Base-by-base conservation (phyloP, 1,140 invertebrate species). In the Wiebesia pumilae region DNA sequence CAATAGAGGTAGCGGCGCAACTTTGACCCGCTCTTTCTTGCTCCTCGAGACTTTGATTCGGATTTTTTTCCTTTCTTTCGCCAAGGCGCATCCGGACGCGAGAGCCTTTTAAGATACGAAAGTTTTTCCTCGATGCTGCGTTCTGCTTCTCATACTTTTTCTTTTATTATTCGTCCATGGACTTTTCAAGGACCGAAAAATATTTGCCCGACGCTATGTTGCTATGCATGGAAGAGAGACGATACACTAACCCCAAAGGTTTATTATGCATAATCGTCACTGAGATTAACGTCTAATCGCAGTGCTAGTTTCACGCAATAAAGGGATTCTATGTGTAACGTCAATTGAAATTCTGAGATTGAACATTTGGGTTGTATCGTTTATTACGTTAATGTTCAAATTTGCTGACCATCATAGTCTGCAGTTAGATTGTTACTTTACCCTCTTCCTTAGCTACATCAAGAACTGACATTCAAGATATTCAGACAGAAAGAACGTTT, bases 71-170 rank as follows among this genome's bases (percentile, higher is more conserved):
- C 77, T n/a, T 19, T 62, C 62, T 35, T 58, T 19, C 33, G 43
- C 21, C 0, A 24, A 30, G 24, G 38, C 14, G 43, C 65, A 27
- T 62, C 27, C 24, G 19, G 51, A 30, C n/a, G 21, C 14, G 51
- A 62, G 78, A n/a, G 19, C 40, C 47, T 83, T 83, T 83, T 10
- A 54, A 83, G n/a, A 75, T 75, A 83, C 33, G n/a, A 47, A 54
- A 47, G 33, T 54, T 67, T 81, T 65, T 38, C 30, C 54, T n/a
- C 30, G 1, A n/a, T 19, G 14, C n/a, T 7, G 3, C 58, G n/a
- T 6, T 24, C 35, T 9, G 21, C 30, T 0, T 78, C 40, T 78
- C 21, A 6, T 33, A 6, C 40, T 78, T 78, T 40, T 54, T 33
- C n/a, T 27, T 16, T 16, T 54, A 6, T 54, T 19, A 6, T 54